These are phyloP conservation scores for Lepus townsendii DNA, from an alignment of 2,797 vertebrate genomes.

Conservation along the genomic window DNA sequence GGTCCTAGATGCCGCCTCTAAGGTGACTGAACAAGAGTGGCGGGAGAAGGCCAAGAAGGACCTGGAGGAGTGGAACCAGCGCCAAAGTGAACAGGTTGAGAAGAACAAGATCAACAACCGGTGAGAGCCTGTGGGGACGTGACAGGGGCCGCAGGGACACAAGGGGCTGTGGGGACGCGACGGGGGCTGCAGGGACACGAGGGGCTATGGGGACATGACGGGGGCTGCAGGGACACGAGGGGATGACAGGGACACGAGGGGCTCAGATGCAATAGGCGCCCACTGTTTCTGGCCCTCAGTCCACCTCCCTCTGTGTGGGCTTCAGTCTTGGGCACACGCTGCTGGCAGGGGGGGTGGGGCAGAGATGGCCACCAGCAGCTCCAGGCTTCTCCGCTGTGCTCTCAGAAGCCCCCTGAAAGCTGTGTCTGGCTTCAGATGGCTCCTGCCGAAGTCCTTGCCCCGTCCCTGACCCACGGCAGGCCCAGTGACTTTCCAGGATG, in stretches of 20 bases:
- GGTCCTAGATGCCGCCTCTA: conserved; percentile 94
- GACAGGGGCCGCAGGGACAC: not conserved
- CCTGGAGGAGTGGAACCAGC: conserved; percentile 98
- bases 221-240: not conserved
- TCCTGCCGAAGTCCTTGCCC: not conserved
- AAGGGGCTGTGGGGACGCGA: fast-evolving
- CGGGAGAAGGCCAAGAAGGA: conserved; percentile 97
- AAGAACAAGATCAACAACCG: conserved; percentile 98
- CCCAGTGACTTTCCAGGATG: not conserved
- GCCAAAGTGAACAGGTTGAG: conserved; percentile 98
- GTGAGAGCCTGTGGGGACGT: conserved; percentile 83
- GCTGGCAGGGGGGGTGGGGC: not conserved
- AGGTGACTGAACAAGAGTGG: conserved; percentile 96
- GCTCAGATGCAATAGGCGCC: not conserved
- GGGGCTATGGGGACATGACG: fast-evolving
- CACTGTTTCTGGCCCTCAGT: not conserved
- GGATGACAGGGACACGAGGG: not conserved
- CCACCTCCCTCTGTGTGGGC: not conserved
- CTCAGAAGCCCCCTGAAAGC: not conserved
- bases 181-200: not conserved
- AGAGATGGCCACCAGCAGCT: not conserved
- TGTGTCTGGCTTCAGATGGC: not conserved
- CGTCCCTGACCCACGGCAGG: not conserved
- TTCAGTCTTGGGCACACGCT: not conserved
- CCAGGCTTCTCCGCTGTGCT: not conserved